phyloP scores from a whole-genome alignment of 2,888 invertebrate species.

The Drosophila anomelani region DNA sequence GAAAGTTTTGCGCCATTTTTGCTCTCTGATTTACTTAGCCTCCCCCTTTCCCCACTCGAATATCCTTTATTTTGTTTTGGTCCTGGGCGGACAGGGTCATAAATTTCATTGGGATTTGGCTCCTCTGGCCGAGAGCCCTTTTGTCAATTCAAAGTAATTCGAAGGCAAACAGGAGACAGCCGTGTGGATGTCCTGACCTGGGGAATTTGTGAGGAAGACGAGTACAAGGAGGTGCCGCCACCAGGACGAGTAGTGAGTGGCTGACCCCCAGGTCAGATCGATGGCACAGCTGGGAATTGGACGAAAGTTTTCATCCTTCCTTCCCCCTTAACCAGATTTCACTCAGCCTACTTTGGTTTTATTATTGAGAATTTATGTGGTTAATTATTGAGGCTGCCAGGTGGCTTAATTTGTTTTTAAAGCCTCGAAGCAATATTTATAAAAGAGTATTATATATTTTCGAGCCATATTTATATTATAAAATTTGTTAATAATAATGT shows the following conservation, averaged over 20 bases:
- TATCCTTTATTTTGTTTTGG: conserved; percentile 4
- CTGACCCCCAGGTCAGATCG: conserved; percentile 26
- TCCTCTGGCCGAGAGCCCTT: conserved; percentile 10
- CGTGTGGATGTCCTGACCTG: conserved; percentile 13
- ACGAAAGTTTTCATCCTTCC: not conserved
- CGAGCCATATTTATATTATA: too few relatives aligned
- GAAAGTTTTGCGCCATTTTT: conserved; percentile 37
- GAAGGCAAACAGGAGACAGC: conserved; percentile 27
- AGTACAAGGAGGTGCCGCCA: not conserved
- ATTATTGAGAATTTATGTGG: conserved; percentile 4
- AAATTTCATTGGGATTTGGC: conserved; percentile 37
- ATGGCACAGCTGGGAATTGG: conserved; percentile 32
- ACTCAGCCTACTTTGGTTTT: not conserved
- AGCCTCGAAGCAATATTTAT: too few relatives aligned
- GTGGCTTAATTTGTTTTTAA: not conserved
- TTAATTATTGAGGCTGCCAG: conserved; percentile 5
- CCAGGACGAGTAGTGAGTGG: conserved; percentile 5
- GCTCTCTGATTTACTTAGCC: conserved; percentile 40
- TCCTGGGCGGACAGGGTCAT: conserved; percentile 22
- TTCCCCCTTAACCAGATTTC: not conserved
- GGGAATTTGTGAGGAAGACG: not conserved
- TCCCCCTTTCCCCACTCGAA: not conserved
- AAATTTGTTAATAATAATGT: too few relatives aligned
- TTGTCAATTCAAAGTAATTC: conserved; percentile 39
- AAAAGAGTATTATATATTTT: too few relatives aligned